These are phyloP conservation scores for Eupeodes latifasciatus DNA, from an alignment of 2,888 invertebrate genomes.

Conservation along the genomic window DNA sequence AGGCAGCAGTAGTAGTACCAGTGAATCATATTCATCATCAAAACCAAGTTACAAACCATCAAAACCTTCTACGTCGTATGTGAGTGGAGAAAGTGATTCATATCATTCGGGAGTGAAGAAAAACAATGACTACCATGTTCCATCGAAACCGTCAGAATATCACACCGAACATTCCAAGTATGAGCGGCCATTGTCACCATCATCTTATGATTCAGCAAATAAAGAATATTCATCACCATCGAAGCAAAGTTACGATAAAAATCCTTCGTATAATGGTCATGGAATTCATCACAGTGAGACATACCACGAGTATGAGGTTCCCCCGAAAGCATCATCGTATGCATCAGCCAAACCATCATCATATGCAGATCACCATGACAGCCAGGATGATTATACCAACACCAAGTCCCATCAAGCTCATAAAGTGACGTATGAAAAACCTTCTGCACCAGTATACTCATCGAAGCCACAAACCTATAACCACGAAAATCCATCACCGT, in stretches of 20 bases:
- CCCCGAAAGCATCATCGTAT: constrained; percentile 14
- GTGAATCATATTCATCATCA: constrained; percentile 34
- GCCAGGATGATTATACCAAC: constrained; percentile 45
- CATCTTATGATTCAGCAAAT: constrained; percentile 6
- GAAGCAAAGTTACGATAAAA: constrained; percentile 26
- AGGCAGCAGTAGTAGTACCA: constrained; percentile 46
- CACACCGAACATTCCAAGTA: constrained; percentile 49
- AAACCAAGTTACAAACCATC: constrained; percentile 56
- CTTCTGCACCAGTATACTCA: constrained; percentile 29
- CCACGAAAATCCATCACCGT: constrained; percentile 23
- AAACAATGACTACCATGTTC: constrained; percentile 44
- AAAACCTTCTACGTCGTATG: constrained; percentile 31
- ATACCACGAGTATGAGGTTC: constrained; percentile 40
- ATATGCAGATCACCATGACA: constrained; percentile 30
- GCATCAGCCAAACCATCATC: constrained; percentile 27
- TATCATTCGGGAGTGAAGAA: constrained; percentile 42
- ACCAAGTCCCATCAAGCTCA: constrained; percentile 20
- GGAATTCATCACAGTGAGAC: constrained; percentile 23
- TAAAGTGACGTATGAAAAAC: constrained; percentile 33
- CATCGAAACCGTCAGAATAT: constrained; percentile 48
- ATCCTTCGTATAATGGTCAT: constrained; percentile 37
- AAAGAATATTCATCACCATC: constrained; percentile 50
- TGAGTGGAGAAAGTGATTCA: constrained; percentile 28
- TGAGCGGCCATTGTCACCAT: constrained; percentile 19
- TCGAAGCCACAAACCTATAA: constrained; percentile 42